These are phyloP conservation scores for Scaptomyza cyrtandrae DNA, from an alignment of 2,888 invertebrate species.

Conservation along the genomic window DNA sequence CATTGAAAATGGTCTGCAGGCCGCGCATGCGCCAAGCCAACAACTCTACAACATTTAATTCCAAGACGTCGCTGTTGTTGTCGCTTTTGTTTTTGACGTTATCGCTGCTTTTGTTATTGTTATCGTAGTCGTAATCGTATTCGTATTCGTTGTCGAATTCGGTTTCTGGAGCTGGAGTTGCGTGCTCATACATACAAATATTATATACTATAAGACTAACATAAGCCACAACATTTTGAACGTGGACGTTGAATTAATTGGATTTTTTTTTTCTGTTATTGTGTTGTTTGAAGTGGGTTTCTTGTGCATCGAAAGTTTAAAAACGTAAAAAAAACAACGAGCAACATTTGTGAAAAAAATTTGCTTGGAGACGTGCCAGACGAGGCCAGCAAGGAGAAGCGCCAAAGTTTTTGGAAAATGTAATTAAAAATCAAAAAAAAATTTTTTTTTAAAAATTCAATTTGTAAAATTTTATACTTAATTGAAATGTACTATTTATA, in stretches of 20 bases:
- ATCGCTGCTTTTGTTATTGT: constrained; percentile 11
- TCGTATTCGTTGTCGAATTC: constrained; percentile 9
- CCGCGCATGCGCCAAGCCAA: constrained; percentile 70
- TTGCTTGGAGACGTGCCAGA: constrained; percentile 31
- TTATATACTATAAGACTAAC: constrained; percentile 3
- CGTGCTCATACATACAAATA: constrained; percentile 30
- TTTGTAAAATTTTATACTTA: not conserved
- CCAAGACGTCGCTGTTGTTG: constrained; percentile 29
- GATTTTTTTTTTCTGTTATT: constrained; percentile 17
- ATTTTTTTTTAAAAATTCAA: not conserved
- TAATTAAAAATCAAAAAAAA: constrained; percentile 44
- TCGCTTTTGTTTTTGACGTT: constrained; percentile 1
- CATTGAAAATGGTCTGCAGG: constrained; percentile 77
- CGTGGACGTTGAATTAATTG: constrained; percentile 20
- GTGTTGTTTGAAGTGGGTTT: constrained; percentile 36
- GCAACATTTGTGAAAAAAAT: constrained; percentile 42
- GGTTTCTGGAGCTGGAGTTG: constrained; percentile 30
- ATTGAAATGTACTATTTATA: not conserved
- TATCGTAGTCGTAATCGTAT: not conserved
- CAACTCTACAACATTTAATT: constrained; percentile 43
- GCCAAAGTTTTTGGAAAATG: constrained; percentile 49
- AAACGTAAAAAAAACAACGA: constrained; percentile 2
- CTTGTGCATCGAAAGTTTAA: constrained; percentile 46
- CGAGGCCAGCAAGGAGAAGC: constrained; percentile 31
- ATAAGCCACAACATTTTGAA: constrained; percentile 15